Evolutionary conservation across 2,113 vertebrate genomes (phyloP).

Genomic region (Emydocephalus ijimae): DNA sequence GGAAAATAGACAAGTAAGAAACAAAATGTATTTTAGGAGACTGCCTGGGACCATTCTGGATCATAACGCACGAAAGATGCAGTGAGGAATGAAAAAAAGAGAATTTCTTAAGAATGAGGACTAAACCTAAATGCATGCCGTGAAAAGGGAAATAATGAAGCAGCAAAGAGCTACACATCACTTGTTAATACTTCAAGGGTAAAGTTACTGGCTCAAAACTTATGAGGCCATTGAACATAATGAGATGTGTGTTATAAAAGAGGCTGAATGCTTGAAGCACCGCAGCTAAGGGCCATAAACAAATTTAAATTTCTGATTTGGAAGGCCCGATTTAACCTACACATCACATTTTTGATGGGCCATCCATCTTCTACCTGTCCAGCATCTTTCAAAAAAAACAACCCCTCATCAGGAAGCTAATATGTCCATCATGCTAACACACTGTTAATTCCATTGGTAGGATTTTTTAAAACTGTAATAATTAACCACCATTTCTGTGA

Average conservation of each 20-base stretch:
- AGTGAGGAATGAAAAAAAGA: slow-evolving; percentile 3
- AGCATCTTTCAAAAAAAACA: slow-evolving; percentile 34
- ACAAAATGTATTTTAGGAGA: slow-evolving; percentile 1
- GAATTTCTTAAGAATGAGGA: background rate
- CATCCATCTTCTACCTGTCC: slow-evolving; percentile 35
- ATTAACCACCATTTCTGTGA: background rate
- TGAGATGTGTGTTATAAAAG: background rate
- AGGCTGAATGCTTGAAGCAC: background rate
- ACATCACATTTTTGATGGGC: background rate
- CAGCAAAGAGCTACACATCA: background rate
- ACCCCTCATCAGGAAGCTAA: background rate
- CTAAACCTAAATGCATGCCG: background rate
- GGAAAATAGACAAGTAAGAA: background rate
- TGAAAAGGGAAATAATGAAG: background rate
- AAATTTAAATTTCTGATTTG: slow-evolving; percentile 4
- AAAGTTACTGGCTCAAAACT: background rate
- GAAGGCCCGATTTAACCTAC: background rate
- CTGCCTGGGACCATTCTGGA: background rate
- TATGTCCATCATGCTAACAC: background rate
- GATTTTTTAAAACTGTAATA: background rate
- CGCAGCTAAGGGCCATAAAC: background rate
- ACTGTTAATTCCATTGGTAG: background rate
- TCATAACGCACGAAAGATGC: background rate
- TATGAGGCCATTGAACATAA: slow-evolving; percentile 16
- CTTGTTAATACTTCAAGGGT: background rate